Base-by-base conservation (phyloP, 2,888 invertebrate genomes). In the Sialis fuliginosa region DNA sequence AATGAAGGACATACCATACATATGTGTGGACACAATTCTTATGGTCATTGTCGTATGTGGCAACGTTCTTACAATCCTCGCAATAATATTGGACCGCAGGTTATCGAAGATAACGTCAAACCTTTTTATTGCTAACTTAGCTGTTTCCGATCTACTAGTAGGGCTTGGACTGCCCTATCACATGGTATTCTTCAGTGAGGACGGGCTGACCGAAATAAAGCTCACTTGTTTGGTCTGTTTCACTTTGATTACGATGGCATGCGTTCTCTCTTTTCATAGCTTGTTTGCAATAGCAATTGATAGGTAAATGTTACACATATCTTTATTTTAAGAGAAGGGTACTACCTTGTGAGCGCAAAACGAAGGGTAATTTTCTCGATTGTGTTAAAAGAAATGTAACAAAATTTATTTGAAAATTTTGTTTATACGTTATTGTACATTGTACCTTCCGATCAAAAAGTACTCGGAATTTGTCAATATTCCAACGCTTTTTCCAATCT, bases 111-210 rank as follows among this genome's bases (percentile, higher is more conserved):
- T 81, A 44, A 75, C 80, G 47, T 82, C 85, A 48, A 86, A 85
- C 66, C 75, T 81, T 56, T 85, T 86, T 64, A 77, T 87, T 52
- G 70, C 84, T 50, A 85, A 82, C 62, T 65, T 87, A 56, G 86
- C 86, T 32, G 69, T 84, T 52, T 83, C 85, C 30, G 87, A 87
- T 65, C 69, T 84, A 43, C 70, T 84, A 63, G 85, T 87, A 47
- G 86, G 85, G 5, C 64, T 84, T 35, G 78, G 81, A 33, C 64
- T 86, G 55, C 84, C 85, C 12, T 87, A 83, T 63, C 85, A 86
- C 60, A 71, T 83, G 57, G 74, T 78, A 42, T 86, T 87, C 65
- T 83, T 82, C 63, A 68, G 74, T 55, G 67, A 68, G 6, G 65
- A 68, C 6, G 13, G 12, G 39, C 69, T 84, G 54, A 78, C 77